A percentile compares a stretch with the other conserved stretches of the same genome.
These are phyloP conservation scores for Campoplex capitator DNA, from an alignment of 2,888 invertebrate genomes.

Conservation along the genomic window DNA sequence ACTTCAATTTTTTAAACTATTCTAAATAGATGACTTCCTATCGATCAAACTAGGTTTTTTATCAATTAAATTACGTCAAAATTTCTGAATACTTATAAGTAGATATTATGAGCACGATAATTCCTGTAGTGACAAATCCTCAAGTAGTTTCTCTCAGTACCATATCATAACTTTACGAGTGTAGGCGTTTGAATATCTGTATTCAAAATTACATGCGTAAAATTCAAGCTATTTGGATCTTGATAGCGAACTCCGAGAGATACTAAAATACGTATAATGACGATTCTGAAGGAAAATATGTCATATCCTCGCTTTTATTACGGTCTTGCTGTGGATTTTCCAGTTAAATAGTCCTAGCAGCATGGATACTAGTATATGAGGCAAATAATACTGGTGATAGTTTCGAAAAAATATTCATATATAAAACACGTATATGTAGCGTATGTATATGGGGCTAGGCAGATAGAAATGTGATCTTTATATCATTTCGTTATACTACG, in stretches of 20 bases:
- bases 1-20: no score
- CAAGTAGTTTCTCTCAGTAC: no score
- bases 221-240: background rate
- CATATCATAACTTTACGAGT: no score
- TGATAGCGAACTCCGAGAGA: background rate
- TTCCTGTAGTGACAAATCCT: no score
- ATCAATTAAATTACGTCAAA: no score
- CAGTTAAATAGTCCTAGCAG: background rate
- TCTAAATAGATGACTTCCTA: no score
- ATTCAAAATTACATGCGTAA: background rate
- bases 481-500: background rate
- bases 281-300: slow-evolving; percentile 35
- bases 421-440: background rate
- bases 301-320: slow-evolving; percentile 42
- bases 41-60: no score
- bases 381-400: background rate
- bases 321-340: slow-evolving; percentile 3
- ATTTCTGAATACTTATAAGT: no score
- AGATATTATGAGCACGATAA: no score
- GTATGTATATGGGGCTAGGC: background rate
- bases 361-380: background rate
- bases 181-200: background rate
- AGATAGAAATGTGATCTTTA: background rate
- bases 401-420: slow-evolving; percentile 23
- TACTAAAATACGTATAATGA: slow-evolving; percentile 32